Base-by-base conservation (phyloP, 2,113 vertebrate species). In the Phodopus roborovskii region DNA sequence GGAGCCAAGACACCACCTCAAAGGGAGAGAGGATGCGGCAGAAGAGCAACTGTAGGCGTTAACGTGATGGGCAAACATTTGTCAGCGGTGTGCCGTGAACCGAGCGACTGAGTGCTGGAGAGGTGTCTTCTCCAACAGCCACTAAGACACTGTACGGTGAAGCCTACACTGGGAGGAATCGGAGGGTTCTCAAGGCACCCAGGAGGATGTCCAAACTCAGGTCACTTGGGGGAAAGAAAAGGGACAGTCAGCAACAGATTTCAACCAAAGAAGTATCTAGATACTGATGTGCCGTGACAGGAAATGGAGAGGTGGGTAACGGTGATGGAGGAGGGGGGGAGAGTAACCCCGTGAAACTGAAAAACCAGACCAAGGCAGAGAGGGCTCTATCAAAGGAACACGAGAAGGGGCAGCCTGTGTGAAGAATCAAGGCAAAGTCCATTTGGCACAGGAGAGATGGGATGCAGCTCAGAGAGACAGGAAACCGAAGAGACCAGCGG, bases 391-490 rank as follows among this genome's bases (percentile, higher is more conserved):
- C 84, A 81, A 66, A 48, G 28, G 22, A 94, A 86, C 24, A 16
- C 50, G 92, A 92, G 92, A 92, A 90, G 39, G 62, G 73, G 58
- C 82, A 36, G 77, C 68, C 79, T 17, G 16, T 92, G 81, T 82
- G 79, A 91, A 95, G 92, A 95, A 79, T 50, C 22, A 64, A 90
- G 94, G 90, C 94, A 96, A 96, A 98, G 94, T 95, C 94, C 94
- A 89, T 94, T 83, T 91, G 95, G 87, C 95, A 91, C 19, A 48
- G 83, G 48, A 1, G 12, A 74, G 28, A 84, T 11, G 15, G 83
- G 88, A 85, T 73, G 93, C 74, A 73, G 62, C 68, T 92, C 24
- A 0, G 88, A 74, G 81, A 79, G 39, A 48, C 74, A n/a, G 91
- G 94, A 92, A 97, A 68, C 95, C 36, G 73, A 81, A 90, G 90